phyloP scores from a whole-genome alignment of 2,888 invertebrate species.

The Sesia bembeciformis region DNA sequence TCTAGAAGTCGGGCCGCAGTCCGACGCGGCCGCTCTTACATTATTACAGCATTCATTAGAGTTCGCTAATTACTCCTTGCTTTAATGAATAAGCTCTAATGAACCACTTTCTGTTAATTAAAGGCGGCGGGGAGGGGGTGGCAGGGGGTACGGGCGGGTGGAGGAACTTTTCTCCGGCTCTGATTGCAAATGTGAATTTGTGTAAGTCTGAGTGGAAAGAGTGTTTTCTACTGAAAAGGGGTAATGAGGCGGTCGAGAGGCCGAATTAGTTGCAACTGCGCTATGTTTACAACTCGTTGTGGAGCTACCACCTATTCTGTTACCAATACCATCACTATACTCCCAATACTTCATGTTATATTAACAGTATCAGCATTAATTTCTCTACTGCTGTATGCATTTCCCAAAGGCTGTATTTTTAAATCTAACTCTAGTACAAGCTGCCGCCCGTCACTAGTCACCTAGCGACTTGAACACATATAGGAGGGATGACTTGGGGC shows the following conservation, averaged over 20 bases:
- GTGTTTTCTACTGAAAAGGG: constrained; percentile 66
- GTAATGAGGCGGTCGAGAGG: constrained; percentile 67
- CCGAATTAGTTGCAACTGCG: constrained; percentile 62
- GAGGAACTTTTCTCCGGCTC: constrained; percentile 69
- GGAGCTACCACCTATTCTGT: no score
- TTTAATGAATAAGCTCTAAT: constrained; percentile 93
- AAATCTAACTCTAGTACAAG: no score
- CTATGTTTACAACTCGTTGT: constrained; percentile 2
- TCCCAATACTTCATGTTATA: no score
- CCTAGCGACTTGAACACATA: no score
- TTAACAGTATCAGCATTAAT: no score
- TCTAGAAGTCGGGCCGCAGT: constrained; percentile 69
- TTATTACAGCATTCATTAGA: constrained; percentile 89
- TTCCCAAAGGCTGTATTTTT: no score
- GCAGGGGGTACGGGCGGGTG: constrained; percentile 23
- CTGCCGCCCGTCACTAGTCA: no score
- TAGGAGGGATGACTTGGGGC: no score
- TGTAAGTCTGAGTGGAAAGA: constrained; percentile 71
- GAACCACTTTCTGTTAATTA: constrained; percentile 94
- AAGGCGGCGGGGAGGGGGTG: constrained; percentile 73
- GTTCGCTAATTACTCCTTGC: constrained; percentile 92
- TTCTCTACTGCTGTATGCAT: no score
- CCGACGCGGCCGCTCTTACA: constrained; percentile 76
- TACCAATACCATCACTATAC: no score
- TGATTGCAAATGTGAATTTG: constrained; percentile 76